Conservation (phyloP, 2,888 invertebrate genomes). For the Drosophila niveifrons region DNA sequence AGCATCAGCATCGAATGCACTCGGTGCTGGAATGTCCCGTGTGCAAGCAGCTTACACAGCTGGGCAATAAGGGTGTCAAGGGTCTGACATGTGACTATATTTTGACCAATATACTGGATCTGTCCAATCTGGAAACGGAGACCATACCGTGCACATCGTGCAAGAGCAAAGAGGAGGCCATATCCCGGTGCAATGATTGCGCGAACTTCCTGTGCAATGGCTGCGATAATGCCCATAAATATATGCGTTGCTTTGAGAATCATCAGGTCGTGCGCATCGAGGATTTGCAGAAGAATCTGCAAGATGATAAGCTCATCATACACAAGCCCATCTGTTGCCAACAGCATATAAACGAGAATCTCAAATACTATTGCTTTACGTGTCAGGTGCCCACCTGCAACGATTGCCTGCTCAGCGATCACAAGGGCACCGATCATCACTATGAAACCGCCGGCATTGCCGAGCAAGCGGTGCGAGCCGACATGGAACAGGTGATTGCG, state of each 20-base stretch:
- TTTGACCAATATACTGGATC: slow-evolving; percentile 93
- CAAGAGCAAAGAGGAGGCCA: slow-evolving; percentile 97
- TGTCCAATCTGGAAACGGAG: slow-evolving; percentile 90
- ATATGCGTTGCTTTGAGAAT: slow-evolving; percentile 98
- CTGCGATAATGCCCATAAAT: slow-evolving; percentile 97
- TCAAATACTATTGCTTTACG: slow-evolving; percentile 95
- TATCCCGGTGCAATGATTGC: slow-evolving; percentile 97
- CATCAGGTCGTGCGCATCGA: slow-evolving; percentile 96
- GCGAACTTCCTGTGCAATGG: slow-evolving; percentile 96
- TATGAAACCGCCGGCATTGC: slow-evolving; percentile 93
- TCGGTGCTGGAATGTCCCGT: slow-evolving; percentile 89
- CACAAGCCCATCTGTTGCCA: slow-evolving; percentile 96
- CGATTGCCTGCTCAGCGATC: slow-evolving; percentile 93
- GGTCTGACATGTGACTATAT: slow-evolving; percentile 95
- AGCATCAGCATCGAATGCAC: slow-evolving; percentile 50
- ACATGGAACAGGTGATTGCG: slow-evolving; percentile 90
- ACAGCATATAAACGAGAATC: slow-evolving; percentile 92
- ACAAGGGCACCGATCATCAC: slow-evolving; percentile 93
- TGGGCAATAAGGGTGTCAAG: slow-evolving; percentile 91
- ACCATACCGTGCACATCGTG: slow-evolving; percentile 95
- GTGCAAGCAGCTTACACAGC: slow-evolving; percentile 94
- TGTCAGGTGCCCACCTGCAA: slow-evolving; percentile 95
- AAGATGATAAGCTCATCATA: slow-evolving; percentile 90
- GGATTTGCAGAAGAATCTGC: slow-evolving; percentile 90
- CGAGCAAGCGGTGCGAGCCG: slow-evolving; percentile 91